A percentile compares a stretch with the other conserved stretches of the same genome.
phyloP scores from a whole-genome alignment of 2,888 invertebrate genomes.

The Neelides folsomi region DNA sequence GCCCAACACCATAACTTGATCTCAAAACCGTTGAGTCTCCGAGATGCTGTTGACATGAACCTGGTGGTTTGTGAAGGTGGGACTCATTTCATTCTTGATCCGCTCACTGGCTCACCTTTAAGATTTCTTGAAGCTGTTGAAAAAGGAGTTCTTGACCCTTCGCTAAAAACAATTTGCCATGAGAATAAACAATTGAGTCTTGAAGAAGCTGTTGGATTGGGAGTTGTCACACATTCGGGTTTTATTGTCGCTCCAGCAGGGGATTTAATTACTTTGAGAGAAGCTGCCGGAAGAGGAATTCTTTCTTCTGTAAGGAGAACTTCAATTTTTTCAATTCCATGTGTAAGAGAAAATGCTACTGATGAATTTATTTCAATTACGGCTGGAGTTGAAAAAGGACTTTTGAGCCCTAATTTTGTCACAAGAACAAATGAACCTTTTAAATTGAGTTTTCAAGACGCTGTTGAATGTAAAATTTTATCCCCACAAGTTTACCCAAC shows the following conservation, averaged over 20 bases:
- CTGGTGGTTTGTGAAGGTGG: slow-evolving; percentile 54
- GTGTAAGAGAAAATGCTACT: slow-evolving; percentile 67
- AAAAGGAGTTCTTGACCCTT: slow-evolving; percentile 72
- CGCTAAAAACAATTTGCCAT: slow-evolving; percentile 71
- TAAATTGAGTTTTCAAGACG: slow-evolving; percentile 52
- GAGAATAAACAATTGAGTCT: slow-evolving; percentile 68
- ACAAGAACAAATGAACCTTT: slow-evolving; percentile 36
- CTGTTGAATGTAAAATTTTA: slow-evolving; percentile 60
- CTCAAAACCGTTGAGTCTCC: slow-evolving; percentile 79
- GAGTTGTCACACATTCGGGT: slow-evolving; percentile 61
- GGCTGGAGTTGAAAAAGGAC: slow-evolving; percentile 59
- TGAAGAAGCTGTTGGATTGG: slow-evolving; percentile 67
- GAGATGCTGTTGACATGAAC: slow-evolving; percentile 65
- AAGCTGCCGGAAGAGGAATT: slow-evolving; percentile 78
- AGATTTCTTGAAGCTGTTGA: slow-evolving; percentile 73
- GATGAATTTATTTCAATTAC: slow-evolving; percentile 73
- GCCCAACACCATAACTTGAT: slow-evolving; percentile 70
- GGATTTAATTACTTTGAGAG: slow-evolving; percentile 60
- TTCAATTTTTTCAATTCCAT: slow-evolving; percentile 84
- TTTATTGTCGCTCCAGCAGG: slow-evolving; percentile 59
- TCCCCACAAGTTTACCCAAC: slow-evolving; percentile 58
- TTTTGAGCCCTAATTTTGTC: slow-evolving; percentile 48
- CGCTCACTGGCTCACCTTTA: slow-evolving; percentile 59
- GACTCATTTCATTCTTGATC: slow-evolving; percentile 52
- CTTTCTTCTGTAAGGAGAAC: slow-evolving; percentile 74